Evolutionary conservation across 2,888 invertebrate genomes (phyloP), one percentile per base, ranked within the genome.

Genomic region (Lysandra coridon): DNA sequence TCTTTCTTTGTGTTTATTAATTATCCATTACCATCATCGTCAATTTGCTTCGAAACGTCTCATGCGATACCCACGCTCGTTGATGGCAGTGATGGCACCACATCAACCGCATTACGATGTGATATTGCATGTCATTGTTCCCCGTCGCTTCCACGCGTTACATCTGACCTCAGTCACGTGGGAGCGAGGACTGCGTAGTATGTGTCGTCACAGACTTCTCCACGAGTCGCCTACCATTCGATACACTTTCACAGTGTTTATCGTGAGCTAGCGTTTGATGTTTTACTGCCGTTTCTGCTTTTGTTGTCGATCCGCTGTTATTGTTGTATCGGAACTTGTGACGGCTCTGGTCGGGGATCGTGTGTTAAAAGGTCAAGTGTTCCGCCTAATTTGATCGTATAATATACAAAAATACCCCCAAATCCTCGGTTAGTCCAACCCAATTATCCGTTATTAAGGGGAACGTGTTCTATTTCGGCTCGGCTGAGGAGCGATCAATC

Each of bases 401-500:
- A 69, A 69, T 69, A 69, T 14, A 14, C 69, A 33, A 69, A 69
- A 69, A 69, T 69, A 17, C 69, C 69, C 12, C 14, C n/a, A 44
- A 74, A 44, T 44, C 74, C 74, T 44, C 74, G 4, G 74, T 44
- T 74, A 44, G 44, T 74, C n/a, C 44, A 76, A 76, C 76, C 76
- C 57, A 57, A 76, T 76, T 57, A 76, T 23, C 76, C 75, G 33
- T 53, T 49, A 33, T 79, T 69, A 78, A 44, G 40, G 62, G 57
- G 7, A 40, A 81, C 84, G 83, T 80, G 82, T 80, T 80, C 83
- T 83, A 83, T 83, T 85, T 81, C 82, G 79, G 81, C 82, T 81
- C 81, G 80, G 81, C 80, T 84, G 85, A 82, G 82, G 81, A 84
- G 85, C 85, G 87, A 92, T 92, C 90, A 89, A 89, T 91, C 88